phyloP scores from a whole-genome alignment of 2,888 invertebrate genomes.

The Caenorhabditis sp. region DNA sequence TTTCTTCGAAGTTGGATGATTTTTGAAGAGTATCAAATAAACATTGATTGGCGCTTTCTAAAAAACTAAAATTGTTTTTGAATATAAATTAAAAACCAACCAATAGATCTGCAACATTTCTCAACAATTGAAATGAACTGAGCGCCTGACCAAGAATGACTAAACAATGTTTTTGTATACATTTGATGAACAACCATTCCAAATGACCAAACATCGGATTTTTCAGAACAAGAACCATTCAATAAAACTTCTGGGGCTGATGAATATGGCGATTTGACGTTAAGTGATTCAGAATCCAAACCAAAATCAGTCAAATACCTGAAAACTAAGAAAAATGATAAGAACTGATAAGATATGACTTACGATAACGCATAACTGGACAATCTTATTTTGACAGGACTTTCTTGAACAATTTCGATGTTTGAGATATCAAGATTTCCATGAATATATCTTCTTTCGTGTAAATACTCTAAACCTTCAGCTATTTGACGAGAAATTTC shows the following conservation, averaged over 20 bases:
- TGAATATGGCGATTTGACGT: neutral
- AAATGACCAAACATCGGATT: constrained; percentile 90
- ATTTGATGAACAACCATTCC: constrained; percentile 80
- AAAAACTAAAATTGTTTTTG: neutral
- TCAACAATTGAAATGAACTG: constrained; percentile 33
- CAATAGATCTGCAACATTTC: constrained; percentile 9
- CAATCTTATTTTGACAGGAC: constrained; percentile 8
- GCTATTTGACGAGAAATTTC: constrained; percentile 80
- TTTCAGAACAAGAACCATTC: constrained; percentile 11
- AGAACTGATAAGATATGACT: neutral
- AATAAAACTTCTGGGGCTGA: constrained; percentile 3
- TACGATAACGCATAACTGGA: constrained; percentile 21
- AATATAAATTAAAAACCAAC: neutral
- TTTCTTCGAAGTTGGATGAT: neutral
- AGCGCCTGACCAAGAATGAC: constrained; percentile 25
- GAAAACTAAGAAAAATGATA: constrained; percentile 2
- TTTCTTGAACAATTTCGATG: neutral
- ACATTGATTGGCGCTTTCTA: constrained; percentile 9
- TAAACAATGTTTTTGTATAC: constrained; percentile 1
- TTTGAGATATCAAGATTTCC: constrained; percentile 20
- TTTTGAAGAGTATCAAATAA: constrained; percentile 19
- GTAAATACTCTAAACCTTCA: constrained; percentile 35
- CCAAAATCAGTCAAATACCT: constrained; percentile 31
- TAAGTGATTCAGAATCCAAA: constrained; percentile 8
- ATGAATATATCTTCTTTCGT: constrained; percentile 25